Conservation (phyloP, 2,888 invertebrate genomes). For the Cephus runcator region DNA sequence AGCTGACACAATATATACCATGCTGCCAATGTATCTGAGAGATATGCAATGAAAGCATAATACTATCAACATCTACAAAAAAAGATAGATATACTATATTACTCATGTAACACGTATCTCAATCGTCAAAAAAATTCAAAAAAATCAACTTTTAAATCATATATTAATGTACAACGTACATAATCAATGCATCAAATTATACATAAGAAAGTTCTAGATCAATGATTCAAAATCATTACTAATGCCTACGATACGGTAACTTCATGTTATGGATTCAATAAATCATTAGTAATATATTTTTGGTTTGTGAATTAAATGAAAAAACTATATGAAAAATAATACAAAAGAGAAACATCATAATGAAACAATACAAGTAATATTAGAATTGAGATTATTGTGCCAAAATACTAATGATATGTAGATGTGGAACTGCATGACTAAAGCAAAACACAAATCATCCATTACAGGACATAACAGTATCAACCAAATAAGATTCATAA, state of each 20-base stretch:
- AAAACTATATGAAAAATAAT: constrained; percentile 12
- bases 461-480: not conserved
- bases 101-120: not conserved
- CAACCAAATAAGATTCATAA: not conserved
- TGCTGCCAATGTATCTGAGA: not conserved
- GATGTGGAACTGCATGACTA: not conserved
- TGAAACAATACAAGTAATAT: not conserved
- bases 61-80: not conserved
- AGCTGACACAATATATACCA: not conserved
- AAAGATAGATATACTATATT: not conserved
- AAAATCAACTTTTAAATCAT: not conserved
- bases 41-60: not conserved
- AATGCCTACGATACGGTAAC: not conserved
- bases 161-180: not conserved
- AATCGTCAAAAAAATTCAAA: not conserved
- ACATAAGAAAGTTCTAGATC: not conserved
- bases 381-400: not conserved
- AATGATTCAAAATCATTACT: not conserved
- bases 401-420: not conserved
- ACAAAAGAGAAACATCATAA: constrained; percentile 7
- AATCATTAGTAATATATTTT: constrained; percentile 3
- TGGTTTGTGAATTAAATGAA: not conserved
- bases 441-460: constrained; percentile 7
- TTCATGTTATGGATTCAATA: constrained; percentile 6
- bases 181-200: not conserved